phyloP scores from a whole-genome alignment of 2,888 invertebrate genomes.

The Drosophila testacea region DNA sequence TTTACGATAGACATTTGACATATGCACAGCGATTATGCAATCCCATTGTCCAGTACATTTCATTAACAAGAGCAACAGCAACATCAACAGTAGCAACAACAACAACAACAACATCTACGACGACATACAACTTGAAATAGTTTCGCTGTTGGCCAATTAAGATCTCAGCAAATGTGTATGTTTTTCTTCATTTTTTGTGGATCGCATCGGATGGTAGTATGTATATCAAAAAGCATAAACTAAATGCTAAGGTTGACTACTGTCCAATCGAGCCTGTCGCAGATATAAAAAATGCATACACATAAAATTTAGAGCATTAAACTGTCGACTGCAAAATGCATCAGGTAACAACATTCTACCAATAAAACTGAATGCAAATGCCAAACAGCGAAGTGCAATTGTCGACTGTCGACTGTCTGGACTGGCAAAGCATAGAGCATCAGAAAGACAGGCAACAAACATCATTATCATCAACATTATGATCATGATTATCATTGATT shows the following conservation, averaged over 20 bases:
- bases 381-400: conserved; percentile 73
- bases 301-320: conserved; percentile 78
- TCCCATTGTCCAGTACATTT: conserved; percentile 71
- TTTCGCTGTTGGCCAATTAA: conserved; percentile 64
- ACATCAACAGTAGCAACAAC: conserved; percentile 23
- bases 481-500: conserved; percentile 67
- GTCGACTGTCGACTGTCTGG: conserved; percentile 27
- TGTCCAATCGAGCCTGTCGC: conserved; percentile 45
- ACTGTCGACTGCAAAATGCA: conserved; percentile 62
- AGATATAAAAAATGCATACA: conserved; percentile 60
- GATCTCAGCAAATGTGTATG: conserved; percentile 57
- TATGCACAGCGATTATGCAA: conserved; percentile 69
- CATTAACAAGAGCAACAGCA: conserved; percentile 67
- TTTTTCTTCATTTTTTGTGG: background rate
- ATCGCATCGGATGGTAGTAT: conserved; percentile 23
- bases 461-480: conserved; percentile 29
- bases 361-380: conserved; percentile 74
- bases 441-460: conserved; percentile 26
- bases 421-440: conserved; percentile 28
- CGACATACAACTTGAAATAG: conserved; percentile 17
- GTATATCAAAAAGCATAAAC: conserved; percentile 51
- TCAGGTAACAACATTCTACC: conserved; percentile 42
- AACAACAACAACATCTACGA: conserved; percentile 10
- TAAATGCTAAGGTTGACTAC: conserved; percentile 82
- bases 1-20: conserved; percentile 51